Evolutionary conservation across 2,113 vertebrate genomes (phyloP), one percentile per base, ranked within the genome.

Genomic region (Tylochromis polylepis): DNA sequence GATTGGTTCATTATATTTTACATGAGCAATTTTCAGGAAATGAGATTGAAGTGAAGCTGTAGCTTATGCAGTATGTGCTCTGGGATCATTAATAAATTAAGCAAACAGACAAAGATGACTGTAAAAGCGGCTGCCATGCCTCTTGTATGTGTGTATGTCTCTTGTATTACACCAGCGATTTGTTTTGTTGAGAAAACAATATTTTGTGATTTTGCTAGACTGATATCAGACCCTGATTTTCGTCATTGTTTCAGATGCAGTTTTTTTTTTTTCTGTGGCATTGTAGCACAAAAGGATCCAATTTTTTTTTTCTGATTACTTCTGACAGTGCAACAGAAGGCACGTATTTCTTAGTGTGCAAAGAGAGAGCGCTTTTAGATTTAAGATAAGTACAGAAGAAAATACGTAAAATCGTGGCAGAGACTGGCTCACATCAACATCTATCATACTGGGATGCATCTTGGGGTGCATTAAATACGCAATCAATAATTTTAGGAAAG

Each of bases 41-140:
- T 77, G 16, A 56, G 60, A 59, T 11, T 43, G 12, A 49, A 51
- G 53, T 11, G 70, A 77, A 53, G 51, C 51, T 49, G 0, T 31
- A 59, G 4, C 9, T 46, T 62, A 36, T 77, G 34, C 65, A 46
- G 55, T 2, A 27, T 38, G 51, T 51, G 12, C 22, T 14, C 0
- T 49, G 27, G 79, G 38, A 49, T 81, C n/a, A 81, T 59, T 81
- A 49, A 31, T 60, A 46, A 46, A 81, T 60, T 77, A 77, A n/a
- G 6, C 10, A 75, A 75, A 75, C 70, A 75, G 24, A 53, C 27
- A 77, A 77, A 77, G 22, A 49, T 3, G 46, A 77, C 6, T 31
- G 46, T 18, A 77, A 77, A 77, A 51, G 43, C 6, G 0, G 46
- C 6, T 31, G 70, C 16, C 0, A 3, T 51, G 43, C 31, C 43